Percentiles rank a stretch among this genome's conserved stretches.
phyloP scores from a whole-genome alignment of 1,140 invertebrate genomes.

The Heliconius hermathena region DNA sequence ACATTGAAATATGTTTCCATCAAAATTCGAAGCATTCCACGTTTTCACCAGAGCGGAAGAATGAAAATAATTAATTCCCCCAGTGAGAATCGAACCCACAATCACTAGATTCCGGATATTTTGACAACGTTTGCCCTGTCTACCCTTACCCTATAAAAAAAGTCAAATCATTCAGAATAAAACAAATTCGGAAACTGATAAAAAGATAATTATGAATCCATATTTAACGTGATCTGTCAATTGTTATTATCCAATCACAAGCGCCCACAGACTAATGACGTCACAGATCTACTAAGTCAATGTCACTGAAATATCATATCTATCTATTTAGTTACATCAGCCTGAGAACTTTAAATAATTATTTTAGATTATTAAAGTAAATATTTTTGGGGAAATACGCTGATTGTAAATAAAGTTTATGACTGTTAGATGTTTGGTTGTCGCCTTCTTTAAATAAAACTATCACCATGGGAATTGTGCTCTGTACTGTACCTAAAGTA shows the following conservation, averaged over 20 bases:
- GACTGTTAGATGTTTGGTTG: not conserved
- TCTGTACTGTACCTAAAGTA: too few species aligned
- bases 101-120: too few species aligned
- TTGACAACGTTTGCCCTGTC: too few species aligned
- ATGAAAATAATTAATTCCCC: too few species aligned
- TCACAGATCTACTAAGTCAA: not conserved
- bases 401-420: not conserved
- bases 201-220: not conserved
- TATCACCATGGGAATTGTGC: not conserved
- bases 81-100: too few species aligned
- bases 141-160: too few species aligned
- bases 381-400: conserved; percentile 4
- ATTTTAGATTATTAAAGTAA: conserved; percentile 7
- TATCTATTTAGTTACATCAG: not conserved
- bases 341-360: not conserved
- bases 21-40: too few species aligned
- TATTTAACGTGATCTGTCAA: not conserved
- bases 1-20: too few species aligned
- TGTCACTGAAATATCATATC: not conserved
- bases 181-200: too few species aligned
- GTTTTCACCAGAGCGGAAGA: too few species aligned
- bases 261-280: not conserved
- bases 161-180: too few species aligned
- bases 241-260: not conserved
- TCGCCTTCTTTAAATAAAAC: not conserved